These are phyloP conservation scores for Chalcis sispes DNA, from an alignment of 2,888 invertebrate species.

Conservation along the genomic window DNA sequence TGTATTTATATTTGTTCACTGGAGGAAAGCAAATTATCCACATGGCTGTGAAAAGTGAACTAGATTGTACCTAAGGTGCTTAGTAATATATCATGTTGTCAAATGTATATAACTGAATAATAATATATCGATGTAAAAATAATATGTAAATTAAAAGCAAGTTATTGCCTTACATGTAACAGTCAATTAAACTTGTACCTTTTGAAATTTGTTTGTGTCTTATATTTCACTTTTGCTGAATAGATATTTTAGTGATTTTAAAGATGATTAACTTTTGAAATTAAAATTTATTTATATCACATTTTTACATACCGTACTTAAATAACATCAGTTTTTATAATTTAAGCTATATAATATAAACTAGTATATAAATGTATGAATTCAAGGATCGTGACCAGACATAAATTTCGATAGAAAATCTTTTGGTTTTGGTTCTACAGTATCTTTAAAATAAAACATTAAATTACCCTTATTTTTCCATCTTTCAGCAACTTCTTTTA, in stretches of 20 bases:
- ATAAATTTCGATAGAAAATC: conserved; percentile 96
- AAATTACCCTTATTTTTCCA: conserved; percentile 95
- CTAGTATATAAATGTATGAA: conserved; percentile 35
- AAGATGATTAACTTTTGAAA: conserved; percentile 19
- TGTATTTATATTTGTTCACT: conserved; percentile 71
- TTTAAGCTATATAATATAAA: conserved; percentile 24
- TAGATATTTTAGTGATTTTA: neutral
- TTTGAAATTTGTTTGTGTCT: conserved; percentile 51
- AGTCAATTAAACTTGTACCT: conserved; percentile 58
- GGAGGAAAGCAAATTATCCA: conserved; percentile 75
- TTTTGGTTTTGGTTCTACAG: conserved; percentile 88
- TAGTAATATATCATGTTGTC: conserved; percentile 70
- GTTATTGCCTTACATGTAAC: conserved; percentile 65
- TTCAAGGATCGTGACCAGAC: conserved; percentile 79
- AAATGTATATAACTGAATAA: conserved; percentile 75
- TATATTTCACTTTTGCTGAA: neutral
- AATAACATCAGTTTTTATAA: conserved; percentile 8
- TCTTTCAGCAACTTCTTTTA: conserved; percentile 88
- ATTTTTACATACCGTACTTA: conserved; percentile 41
- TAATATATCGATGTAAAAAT: conserved; percentile 73
- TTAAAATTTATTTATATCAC: conserved; percentile 41
- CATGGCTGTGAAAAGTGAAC: conserved; percentile 77
- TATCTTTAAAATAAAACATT: conserved; percentile 92
- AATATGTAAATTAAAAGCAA: conserved; percentile 66
- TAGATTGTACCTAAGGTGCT: conserved; percentile 76